Evolutionary conservation across 2,113 vertebrate species (phyloP).

Genomic region (Octodon degus): DNA sequence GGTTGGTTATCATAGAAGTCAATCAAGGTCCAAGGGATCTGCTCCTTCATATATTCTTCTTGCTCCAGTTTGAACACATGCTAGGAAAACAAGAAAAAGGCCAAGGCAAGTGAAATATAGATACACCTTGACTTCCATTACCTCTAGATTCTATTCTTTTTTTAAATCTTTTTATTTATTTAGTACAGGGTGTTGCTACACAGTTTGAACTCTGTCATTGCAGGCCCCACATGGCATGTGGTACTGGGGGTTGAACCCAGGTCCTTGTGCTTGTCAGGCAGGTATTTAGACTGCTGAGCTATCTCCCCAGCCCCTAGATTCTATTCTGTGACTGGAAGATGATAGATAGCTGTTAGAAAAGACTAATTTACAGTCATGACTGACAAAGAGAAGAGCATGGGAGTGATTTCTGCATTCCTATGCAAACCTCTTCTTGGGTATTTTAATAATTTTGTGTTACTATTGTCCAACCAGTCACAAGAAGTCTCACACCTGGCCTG

Average conservation of each 20-base stretch:
- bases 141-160: background rate
- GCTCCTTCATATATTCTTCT: slow-evolving; percentile 98
- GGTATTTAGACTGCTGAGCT: too few relatives aligned
- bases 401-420: background rate
- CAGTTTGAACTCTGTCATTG: too few relatives aligned
- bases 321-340: background rate
- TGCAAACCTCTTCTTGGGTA: background rate
- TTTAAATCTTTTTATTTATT: too few relatives aligned
- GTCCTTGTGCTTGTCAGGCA: too few relatives aligned
- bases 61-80: slow-evolving; percentile 98
- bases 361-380: background rate
- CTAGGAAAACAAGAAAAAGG: slow-evolving; percentile 81
- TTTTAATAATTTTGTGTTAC: background rate
- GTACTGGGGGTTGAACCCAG: too few relatives aligned
- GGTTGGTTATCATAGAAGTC: slow-evolving; percentile 97
- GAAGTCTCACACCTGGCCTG: background rate
- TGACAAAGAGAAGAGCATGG: background rate
- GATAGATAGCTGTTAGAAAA: background rate
- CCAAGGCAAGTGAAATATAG: background rate
- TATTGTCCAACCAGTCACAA: background rate
- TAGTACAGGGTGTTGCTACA: too few relatives aligned
- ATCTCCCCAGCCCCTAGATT: background rate
- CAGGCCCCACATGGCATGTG: too few relatives aligned
- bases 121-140: accelerated
- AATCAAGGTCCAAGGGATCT: slow-evolving; percentile 97